These are phyloP conservation scores for Pangasianodon hypophthalmus DNA, from an alignment of 2,113 vertebrate genomes.

Conservation along the genomic window DNA sequence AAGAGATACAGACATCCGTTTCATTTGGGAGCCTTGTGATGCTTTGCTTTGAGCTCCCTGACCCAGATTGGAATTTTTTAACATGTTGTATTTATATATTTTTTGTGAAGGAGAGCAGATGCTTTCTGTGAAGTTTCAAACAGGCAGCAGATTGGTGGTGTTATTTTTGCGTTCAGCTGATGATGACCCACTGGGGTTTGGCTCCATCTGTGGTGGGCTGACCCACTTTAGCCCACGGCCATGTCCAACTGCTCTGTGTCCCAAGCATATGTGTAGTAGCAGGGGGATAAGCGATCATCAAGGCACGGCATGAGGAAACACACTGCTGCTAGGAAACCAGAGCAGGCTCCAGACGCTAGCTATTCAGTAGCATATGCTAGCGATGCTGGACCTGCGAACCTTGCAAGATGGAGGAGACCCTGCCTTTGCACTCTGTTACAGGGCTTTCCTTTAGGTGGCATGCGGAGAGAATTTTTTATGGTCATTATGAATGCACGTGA, in stretches of 20 bases:
- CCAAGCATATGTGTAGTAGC: constrained; percentile 79
- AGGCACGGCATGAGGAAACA: constrained; percentile 63
- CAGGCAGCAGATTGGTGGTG: constrained; percentile 30
- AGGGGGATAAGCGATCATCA: constrained; percentile 72
- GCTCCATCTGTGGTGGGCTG: constrained; percentile 79
- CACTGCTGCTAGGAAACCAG: constrained; percentile 70
- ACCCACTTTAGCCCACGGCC: constrained; percentile 82
- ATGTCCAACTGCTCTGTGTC: constrained; percentile 79
- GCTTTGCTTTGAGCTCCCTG: constrained; percentile 34
- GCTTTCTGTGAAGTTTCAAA: constrained; percentile 60
- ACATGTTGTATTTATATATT: constrained; percentile 37
- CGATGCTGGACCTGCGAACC: constrained; percentile 47
- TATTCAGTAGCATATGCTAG: constrained; percentile 67
- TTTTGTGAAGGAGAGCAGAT: constrained; percentile 58
- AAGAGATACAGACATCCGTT: constrained; percentile 49
- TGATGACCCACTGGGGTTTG: constrained; percentile 75
- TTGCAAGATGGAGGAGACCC: constrained; percentile 48
- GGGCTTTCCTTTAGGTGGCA: not conserved
- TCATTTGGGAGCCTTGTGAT: constrained; percentile 44
- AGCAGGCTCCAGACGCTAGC: constrained; percentile 59
- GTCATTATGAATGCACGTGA: not conserved
- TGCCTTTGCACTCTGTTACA: constrained; percentile 1
- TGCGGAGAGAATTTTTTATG: not conserved
- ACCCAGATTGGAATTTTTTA: constrained; percentile 57
- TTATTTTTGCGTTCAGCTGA: constrained; percentile 69